A percentile compares a stretch with the other conserved stretches of the same genome.
phyloP scores from a whole-genome alignment of 1,140 invertebrate genomes.

The Paraescarpia echinospica region DNA sequence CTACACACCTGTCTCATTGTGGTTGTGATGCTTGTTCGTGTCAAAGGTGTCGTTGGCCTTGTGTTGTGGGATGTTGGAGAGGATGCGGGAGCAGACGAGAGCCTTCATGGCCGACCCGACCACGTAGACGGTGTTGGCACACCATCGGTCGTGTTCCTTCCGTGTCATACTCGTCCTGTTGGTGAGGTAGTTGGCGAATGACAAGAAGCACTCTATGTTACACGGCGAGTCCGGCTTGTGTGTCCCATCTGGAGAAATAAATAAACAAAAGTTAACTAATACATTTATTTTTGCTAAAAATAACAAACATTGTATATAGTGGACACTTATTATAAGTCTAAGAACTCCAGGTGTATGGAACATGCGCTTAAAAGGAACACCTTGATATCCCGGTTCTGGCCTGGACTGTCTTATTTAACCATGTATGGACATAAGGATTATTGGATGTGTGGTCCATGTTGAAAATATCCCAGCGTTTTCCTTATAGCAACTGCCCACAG shows the following conservation, averaged over 20 bases:
- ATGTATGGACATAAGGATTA: no score
- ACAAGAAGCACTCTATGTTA: not conserved
- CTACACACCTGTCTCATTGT: not conserved
- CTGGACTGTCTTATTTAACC: no score
- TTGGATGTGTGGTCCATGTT: no score
- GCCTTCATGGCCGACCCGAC: not conserved
- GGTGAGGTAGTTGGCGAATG: not conserved
- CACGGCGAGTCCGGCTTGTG: not conserved
- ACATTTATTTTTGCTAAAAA: no score
- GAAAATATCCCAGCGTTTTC: no score
- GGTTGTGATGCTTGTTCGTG: not conserved
- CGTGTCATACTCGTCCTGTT: not conserved
- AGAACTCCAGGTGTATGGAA: no score
- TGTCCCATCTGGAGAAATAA: not conserved
- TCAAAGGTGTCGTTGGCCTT: not conserved
- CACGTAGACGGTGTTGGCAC: not conserved
- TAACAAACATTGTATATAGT: no score
- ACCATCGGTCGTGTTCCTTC: not conserved
- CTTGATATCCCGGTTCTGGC: no score
- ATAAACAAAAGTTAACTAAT: not conserved
- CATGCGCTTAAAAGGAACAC: no score
- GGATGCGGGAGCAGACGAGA: not conserved
- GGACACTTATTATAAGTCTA: no score
- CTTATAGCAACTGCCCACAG: no score
- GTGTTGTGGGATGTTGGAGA: not conserved